A percentile compares a stretch with the other conserved stretches of the same genome.
Conservation (phyloP, 2,888 invertebrate genomes). For the Drosophila suboccidentalis region DNA sequence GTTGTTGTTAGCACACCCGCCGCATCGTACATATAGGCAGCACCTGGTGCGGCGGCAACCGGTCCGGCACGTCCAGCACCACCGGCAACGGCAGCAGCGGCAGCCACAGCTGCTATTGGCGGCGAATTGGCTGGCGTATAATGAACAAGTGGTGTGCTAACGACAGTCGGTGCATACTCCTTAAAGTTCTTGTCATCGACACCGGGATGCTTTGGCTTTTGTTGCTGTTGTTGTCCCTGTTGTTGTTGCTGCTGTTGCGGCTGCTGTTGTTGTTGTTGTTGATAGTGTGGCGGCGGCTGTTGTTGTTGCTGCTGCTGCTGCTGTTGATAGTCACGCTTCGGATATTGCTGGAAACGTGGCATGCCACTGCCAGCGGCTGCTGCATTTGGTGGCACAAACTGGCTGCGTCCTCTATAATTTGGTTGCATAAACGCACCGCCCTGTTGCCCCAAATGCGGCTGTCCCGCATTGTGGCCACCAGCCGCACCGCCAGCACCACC, state of each 20-base stretch:
- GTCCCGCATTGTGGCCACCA: slow-evolving; percentile 55
- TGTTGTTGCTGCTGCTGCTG: slow-evolving; percentile 73
- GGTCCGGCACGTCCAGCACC: slow-evolving; percentile 53
- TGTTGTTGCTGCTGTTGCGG: slow-evolving; percentile 61
- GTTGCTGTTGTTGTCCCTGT: slow-evolving; percentile 76
- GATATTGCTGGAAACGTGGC: slow-evolving; percentile 83
- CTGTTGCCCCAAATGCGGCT: slow-evolving; percentile 74
- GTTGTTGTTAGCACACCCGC: slow-evolving; percentile 83
- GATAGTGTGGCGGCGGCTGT: slow-evolving; percentile 66
- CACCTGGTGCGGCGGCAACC: slow-evolving; percentile 59
- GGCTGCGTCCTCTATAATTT: slow-evolving; percentile 82
- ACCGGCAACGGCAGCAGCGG: slow-evolving; percentile 63
- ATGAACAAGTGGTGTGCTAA: slow-evolving; percentile 65
- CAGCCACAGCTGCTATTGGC: slow-evolving; percentile 78
- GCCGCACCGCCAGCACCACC: slow-evolving; percentile 55
- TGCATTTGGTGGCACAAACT: slow-evolving; percentile 78
- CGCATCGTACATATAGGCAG: slow-evolving; percentile 84
- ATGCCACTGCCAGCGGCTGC: slow-evolving; percentile 68
- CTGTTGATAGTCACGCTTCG: slow-evolving; percentile 83
- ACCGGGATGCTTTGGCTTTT: slow-evolving; percentile 64
- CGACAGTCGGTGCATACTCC: slow-evolving; percentile 80
- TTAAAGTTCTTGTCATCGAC: slow-evolving; percentile 66
- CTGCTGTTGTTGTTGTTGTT: slow-evolving; percentile 55
- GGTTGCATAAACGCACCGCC: slow-evolving; percentile 69
- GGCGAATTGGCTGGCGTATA: slow-evolving; percentile 84